phyloP scores from a whole-genome alignment of 92 coral and sea anemone genomes.

The Zoanthus sansibaricus region DNA sequence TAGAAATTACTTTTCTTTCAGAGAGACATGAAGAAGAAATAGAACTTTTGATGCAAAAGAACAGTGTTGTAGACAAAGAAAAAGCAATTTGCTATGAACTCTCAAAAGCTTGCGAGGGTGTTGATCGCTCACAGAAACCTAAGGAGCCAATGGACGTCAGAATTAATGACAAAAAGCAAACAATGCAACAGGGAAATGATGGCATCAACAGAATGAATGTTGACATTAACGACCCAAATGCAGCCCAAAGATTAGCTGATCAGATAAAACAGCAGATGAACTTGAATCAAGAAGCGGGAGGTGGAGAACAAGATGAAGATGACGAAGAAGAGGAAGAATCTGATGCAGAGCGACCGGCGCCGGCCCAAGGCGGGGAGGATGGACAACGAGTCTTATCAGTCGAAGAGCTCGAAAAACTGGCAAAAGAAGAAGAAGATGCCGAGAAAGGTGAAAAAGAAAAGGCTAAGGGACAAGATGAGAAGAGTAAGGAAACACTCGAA shows the following conservation, averaged over 20 bases:
- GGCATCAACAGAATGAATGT: conserved; percentile 85
- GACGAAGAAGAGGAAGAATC: conserved; percentile 27
- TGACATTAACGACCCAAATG: conserved; percentile 91
- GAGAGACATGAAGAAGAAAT: conserved; percentile 97
- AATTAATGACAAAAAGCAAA: conserved; percentile 78
- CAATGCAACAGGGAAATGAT: conserved; percentile 56
- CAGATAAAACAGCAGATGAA: conserved; percentile 88
- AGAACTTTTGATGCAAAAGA: conserved; percentile 67
- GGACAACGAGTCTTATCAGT: conserved; percentile 19
- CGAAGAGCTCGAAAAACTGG: conserved; percentile 37
- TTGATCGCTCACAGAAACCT: conserved; percentile 89
- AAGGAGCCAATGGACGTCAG: conserved; percentile 90
- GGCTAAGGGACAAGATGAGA: background rate
- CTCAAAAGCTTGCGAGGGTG: conserved; percentile 95
- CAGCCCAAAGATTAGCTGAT: conserved; percentile 84
- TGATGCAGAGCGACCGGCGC: background rate
- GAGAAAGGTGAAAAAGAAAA: conserved; percentile 42
- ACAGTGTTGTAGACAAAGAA: conserved; percentile 69
- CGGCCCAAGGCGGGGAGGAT: background rate
- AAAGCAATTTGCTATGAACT: conserved; percentile 87
- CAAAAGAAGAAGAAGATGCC: conserved; percentile 46
- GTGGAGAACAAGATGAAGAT: conserved; percentile 54
- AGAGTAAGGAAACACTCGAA: background rate
- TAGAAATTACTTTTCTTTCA: conserved; percentile 12
- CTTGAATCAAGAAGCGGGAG: conserved; percentile 60